Evolutionary conservation across 2,797 vertebrate species (phyloP), one percentile per base, ranked within the genome.

Genomic region (Pteronotus mesoamericanus): DNA sequence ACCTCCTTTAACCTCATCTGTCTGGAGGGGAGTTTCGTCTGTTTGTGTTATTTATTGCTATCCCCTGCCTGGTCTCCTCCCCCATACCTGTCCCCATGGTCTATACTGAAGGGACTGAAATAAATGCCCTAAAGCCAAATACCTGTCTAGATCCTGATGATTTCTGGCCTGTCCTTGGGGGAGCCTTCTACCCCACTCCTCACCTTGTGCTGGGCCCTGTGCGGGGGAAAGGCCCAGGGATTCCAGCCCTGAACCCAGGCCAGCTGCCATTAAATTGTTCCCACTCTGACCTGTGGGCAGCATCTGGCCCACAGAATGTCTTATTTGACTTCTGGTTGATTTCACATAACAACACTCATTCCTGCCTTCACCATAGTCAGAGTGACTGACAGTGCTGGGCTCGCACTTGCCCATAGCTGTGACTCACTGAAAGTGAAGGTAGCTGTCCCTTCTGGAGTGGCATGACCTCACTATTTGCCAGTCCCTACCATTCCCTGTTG

Each of bases 11-110:
- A 88, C 97, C 96, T 97, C 95, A 59, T 92, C 92, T 95, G 93
- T 97, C 95, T 42, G 78, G 96, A 96, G 97, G 95, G 97, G 97
- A 91, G 95, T 61, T 90, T 71, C 29, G 95, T 98, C 94, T 95
- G 71, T 97, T 91, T 29, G 2, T 96, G 93, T 97, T 98, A 98
- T 98, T 98, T 98, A 98, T 98, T 98, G 91, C 86, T 55, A 53
- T 69, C 61, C 68, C 39, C 26, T 29, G 42, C 96, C 97, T 83
- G 69, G 94, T 93, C 84, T 93, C 75, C 86, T 80, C 48, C 48
- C 85, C 79, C 15, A 44, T 6, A 34, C 91, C 95, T 82, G 78
- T 66, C 93, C 95, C 91, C 15, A 26, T 91, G 87, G 66, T 82
- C 83, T 93, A 51, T 93, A 68, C 9, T 22, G 44, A 96, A 96